Percentiles rank a stretch among this genome's conserved stretches.
Evolutionary conservation across 2,888 invertebrate species (phyloP).

Genomic region (Eugnorisma glareosa): DNA sequence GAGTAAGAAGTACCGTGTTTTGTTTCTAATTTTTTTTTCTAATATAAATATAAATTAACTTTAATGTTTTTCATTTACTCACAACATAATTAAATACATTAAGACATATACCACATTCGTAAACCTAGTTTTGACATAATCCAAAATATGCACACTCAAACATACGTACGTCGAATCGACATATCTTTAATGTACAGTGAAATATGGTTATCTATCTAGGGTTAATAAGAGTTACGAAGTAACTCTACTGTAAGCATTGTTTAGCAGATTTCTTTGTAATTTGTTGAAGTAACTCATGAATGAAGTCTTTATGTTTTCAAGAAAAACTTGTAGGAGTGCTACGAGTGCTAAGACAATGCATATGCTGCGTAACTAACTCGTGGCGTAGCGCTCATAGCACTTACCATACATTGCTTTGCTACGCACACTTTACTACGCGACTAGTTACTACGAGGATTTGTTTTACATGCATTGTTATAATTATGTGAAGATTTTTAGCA

Average conservation of each 20-base stretch:
- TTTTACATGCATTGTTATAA: not conserved
- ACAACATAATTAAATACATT: no score
- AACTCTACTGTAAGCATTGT: not conserved
- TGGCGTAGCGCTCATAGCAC: slow-evolving; percentile 12
- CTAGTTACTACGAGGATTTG: not conserved
- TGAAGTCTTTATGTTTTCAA: not conserved
- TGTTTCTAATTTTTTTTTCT: no score
- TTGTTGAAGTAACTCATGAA: not conserved
- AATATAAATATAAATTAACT: no score
- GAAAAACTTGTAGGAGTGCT: not conserved
- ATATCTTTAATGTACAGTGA: no score
- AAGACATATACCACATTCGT: no score
- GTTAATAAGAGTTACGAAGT: no score
- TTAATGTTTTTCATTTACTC: no score
- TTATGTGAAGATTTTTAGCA: not conserved
- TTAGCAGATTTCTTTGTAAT: not conserved
- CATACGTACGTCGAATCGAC: no score
- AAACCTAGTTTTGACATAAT: no score
- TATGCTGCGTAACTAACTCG: not conserved
- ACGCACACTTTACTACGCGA: slow-evolving; percentile 10
- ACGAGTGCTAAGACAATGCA: not conserved
- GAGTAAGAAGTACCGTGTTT: no score
- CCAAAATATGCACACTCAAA: no score
- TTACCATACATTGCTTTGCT: not conserved
- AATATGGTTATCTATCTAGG: no score